Conservation (phyloP, 2,113 vertebrate genomes). For the human (Homo sapiens) region GRCh38 chr4:165932501-165933000, state of each 20-base stretch:
- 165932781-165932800: background rate
- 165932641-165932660: background rate
- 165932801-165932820: background rate
- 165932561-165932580: background rate
- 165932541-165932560: background rate
- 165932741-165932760: background rate
- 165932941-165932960: background rate
- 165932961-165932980: background rate
- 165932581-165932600: background rate
- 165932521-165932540: background rate
- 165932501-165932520: rapidly evolving
- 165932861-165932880: background rate
- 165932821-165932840: background rate
- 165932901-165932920: background rate
- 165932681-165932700: background rate
- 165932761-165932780: background rate
- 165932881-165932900: background rate
- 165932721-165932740: background rate
- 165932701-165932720: background rate
- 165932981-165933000: background rate
- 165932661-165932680: background rate
- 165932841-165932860: background rate
- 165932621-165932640: background rate
- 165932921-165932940: background rate
- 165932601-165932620: background rate